Base-by-base conservation (phyloP, 1,140 invertebrate species). In the Schlechtendalia chinensis region DNA sequence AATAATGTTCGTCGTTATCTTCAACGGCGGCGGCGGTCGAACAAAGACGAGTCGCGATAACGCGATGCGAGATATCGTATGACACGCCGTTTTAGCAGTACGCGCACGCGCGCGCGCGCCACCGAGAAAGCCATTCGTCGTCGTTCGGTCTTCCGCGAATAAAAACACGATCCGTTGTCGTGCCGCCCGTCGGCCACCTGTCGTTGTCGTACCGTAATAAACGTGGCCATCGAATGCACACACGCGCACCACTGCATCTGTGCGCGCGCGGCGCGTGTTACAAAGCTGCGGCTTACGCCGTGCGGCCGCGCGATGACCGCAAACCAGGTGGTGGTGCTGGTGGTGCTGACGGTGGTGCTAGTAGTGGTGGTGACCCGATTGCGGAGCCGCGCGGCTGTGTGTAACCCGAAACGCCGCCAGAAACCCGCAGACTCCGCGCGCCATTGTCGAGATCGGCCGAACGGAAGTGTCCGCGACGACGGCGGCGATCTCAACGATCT, bases 381-480 rank as follows among this genome's bases (percentile, higher is more conserved):
- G 27, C 29, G 50, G 17, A 32, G 8, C 47, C 47, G 19, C 50
- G 69, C 16, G 22, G 29, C 47, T 75, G n/a, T 75, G 72, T 75
- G 72, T 59, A 75, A 75, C 72, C 53, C n/a, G 72, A 75, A 75
- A 75, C 72, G 72, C 72, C 72, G 54, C 72, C 72, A 6, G 32
- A 59, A 75, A 75, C 54, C n/a, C 54, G 39, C 54, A 56, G 29
- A 67, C 63, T 45, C 32, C 32, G 65, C n/a, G 39, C 1, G 65
- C 65, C n/a, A 59, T 77, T 77, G 54, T 77, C 71, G 6, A 58
- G 50, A 56, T 58, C n/a, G 54, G n/a, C 54, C 72, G n/a, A n/a
- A 11, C 63, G 27, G 24, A n/a, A n/a, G n/a, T n/a, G n/a, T n/a
- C n/a, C n/a, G n/a, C n/a, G n/a, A n/a, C n/a, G n/a, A n/a, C n/a